These are phyloP conservation scores for Cyprinodon tularosa DNA, from an alignment of 2,113 vertebrate species.

Conservation along the genomic window DNA sequence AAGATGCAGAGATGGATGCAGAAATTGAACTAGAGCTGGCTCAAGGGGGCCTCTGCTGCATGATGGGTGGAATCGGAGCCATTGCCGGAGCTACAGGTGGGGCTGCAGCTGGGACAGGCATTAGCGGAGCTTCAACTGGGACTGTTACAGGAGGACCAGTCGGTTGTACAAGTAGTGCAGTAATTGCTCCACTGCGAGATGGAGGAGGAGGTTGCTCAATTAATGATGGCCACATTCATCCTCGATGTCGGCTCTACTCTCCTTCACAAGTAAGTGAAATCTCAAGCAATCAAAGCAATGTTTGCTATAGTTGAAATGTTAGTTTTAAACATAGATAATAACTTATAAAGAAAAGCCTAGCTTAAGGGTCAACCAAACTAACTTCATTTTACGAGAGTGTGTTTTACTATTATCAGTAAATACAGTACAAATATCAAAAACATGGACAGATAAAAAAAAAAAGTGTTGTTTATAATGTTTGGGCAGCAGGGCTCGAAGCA, in stretches of 20 bases:
- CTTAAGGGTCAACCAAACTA: background rate
- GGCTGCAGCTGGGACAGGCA: constrained; percentile 4
- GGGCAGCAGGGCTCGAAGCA: too few relatives aligned
- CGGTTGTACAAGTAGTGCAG: constrained; percentile 21
- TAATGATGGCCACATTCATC: constrained; percentile 58
- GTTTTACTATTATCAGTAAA: too few relatives aligned
- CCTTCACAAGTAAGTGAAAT: constrained; percentile 87
- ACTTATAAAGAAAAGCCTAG: background rate
- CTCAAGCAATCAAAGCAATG: background rate
- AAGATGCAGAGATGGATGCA: constrained; percentile 97
- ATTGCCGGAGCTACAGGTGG: constrained; percentile 53
- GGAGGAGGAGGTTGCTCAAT: constrained; percentile 17
- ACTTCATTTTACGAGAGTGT: too few relatives aligned
- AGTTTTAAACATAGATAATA: background rate
- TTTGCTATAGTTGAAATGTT: background rate
- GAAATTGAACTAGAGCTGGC: constrained; percentile 95
- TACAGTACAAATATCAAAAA: too few relatives aligned
- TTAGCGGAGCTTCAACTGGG: constrained; percentile 13
- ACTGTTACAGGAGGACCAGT: constrained; percentile 23
- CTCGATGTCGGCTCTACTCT: constrained; percentile 86
- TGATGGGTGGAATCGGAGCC: constrained; percentile 76
- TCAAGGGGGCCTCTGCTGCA: constrained; percentile 84
- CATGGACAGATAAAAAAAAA: too few relatives aligned
- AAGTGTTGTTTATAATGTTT: too few relatives aligned
- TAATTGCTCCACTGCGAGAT: constrained; percentile 19